Conservation (phyloP, 2,888 invertebrate genomes). For the Eurois occulta region DNA sequence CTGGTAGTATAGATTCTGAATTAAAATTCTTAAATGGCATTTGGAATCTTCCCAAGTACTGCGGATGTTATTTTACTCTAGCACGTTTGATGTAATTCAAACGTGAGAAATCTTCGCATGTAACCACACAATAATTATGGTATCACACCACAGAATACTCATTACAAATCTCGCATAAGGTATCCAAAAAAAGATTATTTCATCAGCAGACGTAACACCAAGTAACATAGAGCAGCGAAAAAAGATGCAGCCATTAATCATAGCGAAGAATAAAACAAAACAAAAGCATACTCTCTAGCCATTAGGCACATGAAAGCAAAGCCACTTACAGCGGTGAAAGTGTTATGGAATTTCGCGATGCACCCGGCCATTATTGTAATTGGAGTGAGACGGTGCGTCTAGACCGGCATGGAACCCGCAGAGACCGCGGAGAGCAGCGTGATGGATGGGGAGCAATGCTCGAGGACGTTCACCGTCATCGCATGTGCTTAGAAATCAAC, state of each 20-base stretch:
- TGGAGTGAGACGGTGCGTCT: conserved; percentile 82
- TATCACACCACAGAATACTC: conserved; percentile 48
- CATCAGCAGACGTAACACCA: conserved; percentile 60
- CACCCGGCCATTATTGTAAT: conserved; percentile 81
- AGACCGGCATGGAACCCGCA: conserved; percentile 60
- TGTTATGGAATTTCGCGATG: conserved; percentile 84
- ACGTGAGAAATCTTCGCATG: conserved; percentile 46
- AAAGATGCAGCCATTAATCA: conserved; percentile 62
- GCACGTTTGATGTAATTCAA: conserved; percentile 6
- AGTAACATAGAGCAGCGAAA: conserved; percentile 52
- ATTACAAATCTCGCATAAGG: conserved; percentile 45
- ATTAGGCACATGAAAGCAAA: conserved; percentile 82
- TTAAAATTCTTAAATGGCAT: neutral
- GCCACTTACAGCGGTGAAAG: conserved; percentile 83
- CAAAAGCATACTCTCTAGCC: conserved; percentile 67
- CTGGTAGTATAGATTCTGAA: neutral
- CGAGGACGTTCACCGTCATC: conserved; percentile 51
- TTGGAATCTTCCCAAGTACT: conserved; percentile 13
- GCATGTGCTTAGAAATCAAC: conserved; percentile 46
- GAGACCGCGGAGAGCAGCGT: conserved; percentile 43
- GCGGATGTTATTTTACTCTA: conserved; percentile 17
- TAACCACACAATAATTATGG: conserved; percentile 40
- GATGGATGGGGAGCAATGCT: conserved; percentile 59
- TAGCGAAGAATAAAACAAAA: conserved; percentile 58
- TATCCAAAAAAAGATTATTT: conserved; percentile 47